Evolutionary conservation across 2,113 vertebrate genomes (phyloP), one percentile per base, ranked within the genome.

Genomic region (human): DNA sequence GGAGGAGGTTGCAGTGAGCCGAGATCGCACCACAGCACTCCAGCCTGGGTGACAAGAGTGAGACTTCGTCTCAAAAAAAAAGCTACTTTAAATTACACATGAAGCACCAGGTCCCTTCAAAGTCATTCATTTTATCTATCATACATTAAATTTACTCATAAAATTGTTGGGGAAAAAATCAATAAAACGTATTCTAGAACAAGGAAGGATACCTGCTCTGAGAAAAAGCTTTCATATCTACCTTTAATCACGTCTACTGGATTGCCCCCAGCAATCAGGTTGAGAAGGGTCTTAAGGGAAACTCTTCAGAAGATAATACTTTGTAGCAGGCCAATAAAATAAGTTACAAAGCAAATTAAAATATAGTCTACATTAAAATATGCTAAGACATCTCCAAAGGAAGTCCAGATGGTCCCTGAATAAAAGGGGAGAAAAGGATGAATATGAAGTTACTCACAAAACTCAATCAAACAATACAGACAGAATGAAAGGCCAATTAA

Each of bases 61-160:
- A 55, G 6, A 55, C 6, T 55, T 55, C 2, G 17, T 7, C 52
- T 55, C 52, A 18, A 52, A 52, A 55, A 20, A 55, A 55, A 55
- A 55, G 17, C 20, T 57, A 92, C 57, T 93, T 88, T 38, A 83
- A 93, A 84, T 84, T 83, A 91, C 3, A 88, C n/a, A 52, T 45
- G 68, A 96, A 90, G 43, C 43, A 95, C 20, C 17, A 87, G 35
- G 22, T 59, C 25, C 72, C 87, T 83, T 91, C 78, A 96, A 92
- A 95, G 70, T 12, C 43, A 90, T 43, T 85, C 48, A 22, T 52
- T 93, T 80, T 13, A 76, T 68, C 20, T 64, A 40, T 45, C 55
- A 89, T 48, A 85, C 2, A 85, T 70, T 85, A 78, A 81, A 66
- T 89, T 70, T 55, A 25, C 48, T 92, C 64, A 22, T 68, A 83